These are phyloP conservation scores for Globodera rostochiensis DNA, from an alignment of 1,140 invertebrate genomes.

Conservation along the genomic window DNA sequence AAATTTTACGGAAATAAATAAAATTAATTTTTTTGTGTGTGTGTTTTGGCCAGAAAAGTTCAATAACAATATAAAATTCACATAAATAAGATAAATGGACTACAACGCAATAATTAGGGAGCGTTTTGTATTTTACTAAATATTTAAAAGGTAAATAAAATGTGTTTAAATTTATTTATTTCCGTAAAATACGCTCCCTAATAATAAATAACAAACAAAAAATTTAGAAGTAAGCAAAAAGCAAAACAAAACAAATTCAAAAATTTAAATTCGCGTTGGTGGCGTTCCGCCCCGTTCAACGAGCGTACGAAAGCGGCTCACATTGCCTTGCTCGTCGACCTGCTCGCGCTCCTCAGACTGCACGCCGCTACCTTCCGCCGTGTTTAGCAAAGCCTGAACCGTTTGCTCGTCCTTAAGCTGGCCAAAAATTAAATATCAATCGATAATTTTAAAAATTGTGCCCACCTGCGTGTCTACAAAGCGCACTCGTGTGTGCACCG, in stretches of 20 bases:
- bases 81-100: too few species aligned
- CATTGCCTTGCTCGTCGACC: constrained; percentile 20
- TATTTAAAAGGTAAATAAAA: background rate
- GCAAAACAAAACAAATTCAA: background rate
- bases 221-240: background rate
- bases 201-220: background rate
- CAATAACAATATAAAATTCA: too few species aligned
- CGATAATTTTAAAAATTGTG: background rate
- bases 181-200: background rate
- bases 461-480: constrained; percentile 60
- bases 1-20: too few species aligned
- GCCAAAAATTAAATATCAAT: background rate
- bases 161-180: background rate
- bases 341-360: constrained; percentile 4
- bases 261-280: background rate
- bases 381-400: constrained; percentile 8
- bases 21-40: too few species aligned
- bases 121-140: background rate
- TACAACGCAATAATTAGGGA: too few species aligned
- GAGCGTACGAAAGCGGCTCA: constrained; percentile 14
- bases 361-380: background rate
- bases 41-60: too few species aligned
- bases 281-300: constrained; percentile 13
- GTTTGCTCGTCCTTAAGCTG: constrained; percentile 20
- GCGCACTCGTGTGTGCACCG: constrained; percentile 54